These are phyloP conservation scores for Tokudaia muenninki DNA, from an alignment of 2,797 vertebrate genomes.

Conservation along the genomic window DNA sequence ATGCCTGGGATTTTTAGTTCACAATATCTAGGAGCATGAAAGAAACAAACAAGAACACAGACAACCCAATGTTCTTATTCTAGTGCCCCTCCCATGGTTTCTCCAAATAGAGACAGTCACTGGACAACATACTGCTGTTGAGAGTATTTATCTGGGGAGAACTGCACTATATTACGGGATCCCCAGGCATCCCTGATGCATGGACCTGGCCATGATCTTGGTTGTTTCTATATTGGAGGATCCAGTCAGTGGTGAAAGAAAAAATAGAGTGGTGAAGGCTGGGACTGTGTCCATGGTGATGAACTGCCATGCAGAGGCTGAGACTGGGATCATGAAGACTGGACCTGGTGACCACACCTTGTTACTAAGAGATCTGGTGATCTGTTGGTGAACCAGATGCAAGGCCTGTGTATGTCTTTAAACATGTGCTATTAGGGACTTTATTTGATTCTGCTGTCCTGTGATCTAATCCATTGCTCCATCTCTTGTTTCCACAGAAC, in stretches of 20 bases:
- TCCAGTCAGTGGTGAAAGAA: conserved; percentile 92
- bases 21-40: conserved; percentile 90
- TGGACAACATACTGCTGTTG: conserved; percentile 92
- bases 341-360: conserved; percentile 98
- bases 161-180: conserved; percentile 97
- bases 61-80: conserved; percentile 89
- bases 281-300: conserved; percentile 95
- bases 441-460: conserved; percentile 93
- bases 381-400: conserved; percentile 93
- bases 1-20: conserved; percentile 94
- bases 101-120: conserved; percentile 94
- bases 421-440: conserved; percentile 97
- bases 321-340: conserved; percentile 95
- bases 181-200: conserved; percentile 96
- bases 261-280: conserved; percentile 93
- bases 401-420: conserved; percentile 92
- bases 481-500: conserved; percentile 90
- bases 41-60: conserved; percentile 59
- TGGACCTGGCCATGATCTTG: conserved; percentile 93
- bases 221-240: conserved; percentile 90
- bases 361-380: conserved; percentile 93
- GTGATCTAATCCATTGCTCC: conserved; percentile 95
- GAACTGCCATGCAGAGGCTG: conserved; percentile 99
- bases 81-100: conserved; percentile 96
- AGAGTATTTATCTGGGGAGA: conserved; percentile 97